Evolutionary conservation across 2,113 vertebrate species (phyloP).

Genomic region (Hippopotamus amphibius): DNA sequence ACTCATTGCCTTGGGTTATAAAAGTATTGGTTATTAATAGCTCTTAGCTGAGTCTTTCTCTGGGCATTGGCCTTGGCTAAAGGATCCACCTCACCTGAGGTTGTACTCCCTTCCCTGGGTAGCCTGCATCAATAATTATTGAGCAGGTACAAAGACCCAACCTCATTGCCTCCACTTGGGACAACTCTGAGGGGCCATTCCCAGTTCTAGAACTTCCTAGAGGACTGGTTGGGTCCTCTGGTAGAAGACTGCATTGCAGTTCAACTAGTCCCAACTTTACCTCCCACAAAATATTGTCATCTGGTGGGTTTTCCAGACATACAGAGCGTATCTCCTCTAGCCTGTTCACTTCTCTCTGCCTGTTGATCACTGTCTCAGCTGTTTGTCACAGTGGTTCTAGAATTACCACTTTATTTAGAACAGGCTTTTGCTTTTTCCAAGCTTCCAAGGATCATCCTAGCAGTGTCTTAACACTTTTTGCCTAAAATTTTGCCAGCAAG

Average conservation of each 20-base stretch:
- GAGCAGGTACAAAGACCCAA: not conserved
- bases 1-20: not conserved
- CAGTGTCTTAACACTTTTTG: not conserved
- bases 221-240: not conserved
- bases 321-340: not conserved
- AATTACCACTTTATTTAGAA: conserved; percentile 32
- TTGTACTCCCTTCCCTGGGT: not conserved
- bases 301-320: not conserved
- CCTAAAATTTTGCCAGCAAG: not conserved
- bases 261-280: not conserved
- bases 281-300: not conserved
- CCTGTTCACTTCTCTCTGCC: not conserved
- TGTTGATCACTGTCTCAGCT: not conserved
- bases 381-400: not conserved
- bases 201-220: not conserved
- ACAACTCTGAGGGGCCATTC: not conserved
- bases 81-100: not conserved
- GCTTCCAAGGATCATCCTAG: not conserved
- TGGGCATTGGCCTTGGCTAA: not conserved
- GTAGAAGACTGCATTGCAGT: not conserved
- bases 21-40: not conserved
- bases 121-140: not conserved
- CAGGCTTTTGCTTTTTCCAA: not conserved
- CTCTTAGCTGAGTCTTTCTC: not conserved
- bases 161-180: not conserved